Evolutionary conservation across 2,797 vertebrate species (phyloP).

Genomic region (Glossophaga mutica): DNA sequence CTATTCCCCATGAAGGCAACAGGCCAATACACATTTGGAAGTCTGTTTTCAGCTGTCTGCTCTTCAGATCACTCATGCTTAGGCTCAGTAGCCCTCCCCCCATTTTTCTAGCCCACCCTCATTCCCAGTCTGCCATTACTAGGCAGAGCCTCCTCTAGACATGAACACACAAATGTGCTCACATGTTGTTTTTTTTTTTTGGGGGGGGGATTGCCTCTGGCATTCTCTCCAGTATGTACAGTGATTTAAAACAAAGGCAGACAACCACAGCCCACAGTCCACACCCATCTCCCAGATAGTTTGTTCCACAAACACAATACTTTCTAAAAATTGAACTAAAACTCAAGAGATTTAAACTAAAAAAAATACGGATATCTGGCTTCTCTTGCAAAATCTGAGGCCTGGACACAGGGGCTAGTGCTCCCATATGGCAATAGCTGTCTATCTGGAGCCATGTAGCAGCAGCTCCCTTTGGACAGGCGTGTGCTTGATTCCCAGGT

Average conservation of each 20-base stretch:
- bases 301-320: not conserved
- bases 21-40: slow-evolving; percentile 7
- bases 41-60: not conserved
- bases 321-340: slow-evolving; percentile 48
- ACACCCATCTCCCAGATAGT: not conserved
- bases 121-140: not conserved
- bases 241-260: slow-evolving; percentile 20
- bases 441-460: not conserved
- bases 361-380: not conserved
- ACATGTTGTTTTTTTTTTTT: not conserved
- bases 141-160: not conserved
- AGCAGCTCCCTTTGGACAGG: not conserved
- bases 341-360: not conserved
- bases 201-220: not conserved
- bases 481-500: not conserved
- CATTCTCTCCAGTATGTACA: not conserved
- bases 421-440: not conserved
- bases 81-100: not conserved
- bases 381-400: slow-evolving; percentile 13
- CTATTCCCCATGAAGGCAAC: not conserved
- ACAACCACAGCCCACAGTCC: not conserved
- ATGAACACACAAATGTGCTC: not conserved
- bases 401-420: not conserved
- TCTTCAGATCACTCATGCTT: not conserved
- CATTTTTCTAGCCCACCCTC: not conserved